Evolutionary conservation across 2,888 invertebrate genomes (phyloP).

Genomic region (Leptinotarsa haldemani): DNA sequence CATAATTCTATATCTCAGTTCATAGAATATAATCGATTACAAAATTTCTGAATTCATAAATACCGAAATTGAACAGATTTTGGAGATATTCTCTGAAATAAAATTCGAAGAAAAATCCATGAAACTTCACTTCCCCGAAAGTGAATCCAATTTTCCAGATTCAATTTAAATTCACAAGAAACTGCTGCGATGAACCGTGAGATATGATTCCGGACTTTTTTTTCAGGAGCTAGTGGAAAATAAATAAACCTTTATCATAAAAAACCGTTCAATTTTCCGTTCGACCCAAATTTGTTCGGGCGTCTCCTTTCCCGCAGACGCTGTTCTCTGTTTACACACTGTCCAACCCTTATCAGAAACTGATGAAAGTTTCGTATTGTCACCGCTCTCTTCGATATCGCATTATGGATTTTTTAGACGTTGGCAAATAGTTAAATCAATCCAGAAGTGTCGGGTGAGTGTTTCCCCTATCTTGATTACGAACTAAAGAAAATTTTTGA

Average conservation of each 20-base stretch:
- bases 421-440: constrained; percentile 29
- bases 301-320: constrained; percentile 18
- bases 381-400: constrained; percentile 26
- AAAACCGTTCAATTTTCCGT: constrained; percentile 30
- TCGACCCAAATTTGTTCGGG: constrained; percentile 33
- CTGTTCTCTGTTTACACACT: constrained; percentile 34
- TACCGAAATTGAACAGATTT: background rate
- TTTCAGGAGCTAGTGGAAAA: constrained; percentile 14
- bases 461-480: background rate
- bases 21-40: background rate
- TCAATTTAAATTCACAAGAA: constrained; percentile 17
- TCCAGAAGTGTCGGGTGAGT: constrained; percentile 4
- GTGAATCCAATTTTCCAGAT: background rate
- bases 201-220: constrained; percentile 20
- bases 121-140: background rate
- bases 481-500: background rate
- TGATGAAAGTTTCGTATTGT: constrained; percentile 36
- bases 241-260: constrained; percentile 28
- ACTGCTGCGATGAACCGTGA: constrained; percentile 24
- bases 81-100: background rate
- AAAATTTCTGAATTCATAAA: background rate
- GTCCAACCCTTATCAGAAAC: constrained; percentile 43
- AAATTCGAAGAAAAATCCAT: background rate
- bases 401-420: constrained; percentile 27
- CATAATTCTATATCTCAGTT: too few relatives aligned